Conservation (phyloP, 30 jellyfish, hydroid and myxozoan species). For the Aurelia sp. region DNA sequence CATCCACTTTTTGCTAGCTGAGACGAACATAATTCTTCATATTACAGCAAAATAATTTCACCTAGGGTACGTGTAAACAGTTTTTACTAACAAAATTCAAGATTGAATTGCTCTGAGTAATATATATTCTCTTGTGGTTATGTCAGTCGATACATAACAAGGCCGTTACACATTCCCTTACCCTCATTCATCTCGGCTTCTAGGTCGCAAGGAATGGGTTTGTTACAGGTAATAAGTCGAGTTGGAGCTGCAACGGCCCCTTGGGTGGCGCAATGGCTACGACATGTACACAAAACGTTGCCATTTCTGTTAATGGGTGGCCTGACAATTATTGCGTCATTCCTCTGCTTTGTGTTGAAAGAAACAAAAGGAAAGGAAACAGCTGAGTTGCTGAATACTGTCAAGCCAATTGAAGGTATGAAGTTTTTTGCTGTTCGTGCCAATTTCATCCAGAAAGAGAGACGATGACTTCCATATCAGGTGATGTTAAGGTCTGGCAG, state of each 20-base stretch:
- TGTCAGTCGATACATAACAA: too few relatives aligned
- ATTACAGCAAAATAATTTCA: too few relatives aligned
- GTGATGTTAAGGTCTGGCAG: too few relatives aligned
- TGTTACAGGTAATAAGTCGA: constrained; percentile 90
- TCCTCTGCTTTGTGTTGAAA: constrained; percentile 66
- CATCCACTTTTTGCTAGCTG: too few relatives aligned
- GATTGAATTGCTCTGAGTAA: too few relatives aligned
- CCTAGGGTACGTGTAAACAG: too few relatives aligned
- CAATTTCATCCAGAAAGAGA: too few relatives aligned
- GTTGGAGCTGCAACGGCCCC: constrained; percentile 98
- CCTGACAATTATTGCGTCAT: constrained; percentile 67
- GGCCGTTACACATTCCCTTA: neutral
- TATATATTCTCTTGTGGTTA: too few relatives aligned
- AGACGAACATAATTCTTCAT: too few relatives aligned
- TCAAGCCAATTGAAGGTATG: constrained; percentile 17
- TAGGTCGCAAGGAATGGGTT: constrained; percentile 91
- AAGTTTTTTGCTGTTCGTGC: too few relatives aligned
- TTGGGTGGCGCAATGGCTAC: constrained; percentile 96
- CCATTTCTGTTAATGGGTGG: constrained; percentile 96
- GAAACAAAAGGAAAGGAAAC: constrained; percentile 91
- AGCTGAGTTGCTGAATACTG: constrained; percentile 72
- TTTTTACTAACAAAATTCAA: too few relatives aligned
- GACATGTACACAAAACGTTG: constrained; percentile 55
- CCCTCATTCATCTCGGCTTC: neutral
- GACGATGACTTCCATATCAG: too few relatives aligned